Base-by-base conservation (phyloP, 2,797 vertebrate species). In the Scleropages formosus region DNA sequence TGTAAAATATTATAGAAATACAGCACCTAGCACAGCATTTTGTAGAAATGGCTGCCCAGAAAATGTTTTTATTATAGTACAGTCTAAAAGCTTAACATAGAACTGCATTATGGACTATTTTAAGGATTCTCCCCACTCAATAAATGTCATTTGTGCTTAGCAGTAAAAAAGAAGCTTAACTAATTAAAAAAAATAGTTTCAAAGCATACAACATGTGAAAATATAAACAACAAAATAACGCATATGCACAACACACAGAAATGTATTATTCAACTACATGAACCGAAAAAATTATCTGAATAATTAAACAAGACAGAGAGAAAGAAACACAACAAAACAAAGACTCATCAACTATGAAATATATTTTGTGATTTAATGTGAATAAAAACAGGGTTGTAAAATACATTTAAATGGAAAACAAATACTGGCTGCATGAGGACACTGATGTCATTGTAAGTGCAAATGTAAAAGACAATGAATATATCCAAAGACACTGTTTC, bases 351-450 rank as follows among this genome's bases (percentile, higher is more conserved):
- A 65, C 56, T 27, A 31, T 58, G 71, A 72, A 69, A 62, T 53
- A 69, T 44, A 74, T 71, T 71, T 18, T 27, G 72, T 78, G 51
- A 75, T 78, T 78, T 66, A 78, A 75, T 75, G 59, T 4, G 13
- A 49, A 72, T 47, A 72, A 65, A 31, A 53, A 72, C 69, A 73
- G 72, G 63, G 51, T 64, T 53, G 65, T 20, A 69, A 58, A 72
- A 53, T 62, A 71, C 16, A 78, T 64, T 49, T 47, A 47, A 26
- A 71, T 47, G 18, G 1, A 56, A 53, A 63, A 70, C 18, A 46
- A 44, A 1, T 26, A 18, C 46, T 15, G 60, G 20, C 56, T 39
- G 20, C 44, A 62, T 70, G 39, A 31, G 3, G 39, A 49, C 56
- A 51, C 31, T 60, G 49, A 47, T 44, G 13, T 27, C 26, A 15